Conservation (phyloP, 2,797 vertebrate genomes). For the Hippoglossus hippoglossus region DNA sequence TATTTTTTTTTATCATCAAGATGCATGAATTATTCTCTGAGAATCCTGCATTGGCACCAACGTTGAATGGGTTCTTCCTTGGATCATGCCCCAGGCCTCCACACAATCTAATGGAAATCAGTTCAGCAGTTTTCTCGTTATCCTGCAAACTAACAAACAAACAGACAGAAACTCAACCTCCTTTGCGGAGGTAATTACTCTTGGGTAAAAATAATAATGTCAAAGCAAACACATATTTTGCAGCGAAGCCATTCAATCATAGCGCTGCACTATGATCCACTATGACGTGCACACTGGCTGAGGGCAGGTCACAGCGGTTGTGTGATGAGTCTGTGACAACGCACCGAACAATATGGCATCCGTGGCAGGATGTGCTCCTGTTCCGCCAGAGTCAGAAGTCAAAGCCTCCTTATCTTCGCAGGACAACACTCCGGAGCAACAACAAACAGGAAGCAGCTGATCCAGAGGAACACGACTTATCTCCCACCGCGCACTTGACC, state of each 20-base stretch:
- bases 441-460: constrained; percentile 87
- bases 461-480: constrained; percentile 57
- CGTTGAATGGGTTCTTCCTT: no score
- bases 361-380: constrained; percentile 73
- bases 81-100: no score
- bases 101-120: no score
- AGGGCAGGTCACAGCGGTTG: constrained; percentile 22
- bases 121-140: no score
- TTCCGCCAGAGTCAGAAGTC: constrained; percentile 62
- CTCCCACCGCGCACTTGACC: constrained; percentile 70
- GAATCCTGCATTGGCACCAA: no score
- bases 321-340: constrained; percentile 30
- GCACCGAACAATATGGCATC: constrained; percentile 59
- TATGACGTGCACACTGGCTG: constrained; percentile 33
- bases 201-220: no score
- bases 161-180: no score
- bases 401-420: constrained; percentile 62
- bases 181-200: no score
- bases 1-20: no score
- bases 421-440: constrained; percentile 61
- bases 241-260: constrained; percentile 22
- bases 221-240: background rate
- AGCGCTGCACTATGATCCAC: constrained; percentile 28
- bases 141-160: no score
- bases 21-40: no score